Evolutionary conservation across 2,113 vertebrate species (phyloP), one percentile per base, ranked within the genome.

Genomic region (Oncorhynchus clarkii): DNA sequence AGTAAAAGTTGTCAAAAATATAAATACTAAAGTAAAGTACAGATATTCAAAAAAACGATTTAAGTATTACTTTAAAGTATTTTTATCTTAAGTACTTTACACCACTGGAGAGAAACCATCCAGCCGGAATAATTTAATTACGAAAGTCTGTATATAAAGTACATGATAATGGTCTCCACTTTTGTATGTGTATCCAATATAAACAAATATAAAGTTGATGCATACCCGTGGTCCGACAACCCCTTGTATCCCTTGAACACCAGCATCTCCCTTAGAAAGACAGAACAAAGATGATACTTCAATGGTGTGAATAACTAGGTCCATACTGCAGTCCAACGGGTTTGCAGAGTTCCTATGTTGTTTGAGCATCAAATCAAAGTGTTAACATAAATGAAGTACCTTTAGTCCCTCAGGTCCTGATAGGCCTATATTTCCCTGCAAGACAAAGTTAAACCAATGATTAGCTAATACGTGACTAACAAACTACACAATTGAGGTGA

Each of bases 341-440:
- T 11, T 45, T 11, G 39, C 39, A 45, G 2, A 45, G 1, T 11
- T 9, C 39, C 2, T 45, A 45, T 45, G 39, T 45, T 9, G 39
- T 45, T 45, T 45, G 9, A 54, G 5, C 51, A 18, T 16, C 51
- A 18, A 18, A 54, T 18, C 51, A 13, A 20, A 29, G 11, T 8
- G 3, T 31, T 29, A 59, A 4, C 9, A 16, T 60, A 18, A 5
- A 4, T 72, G 4, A 5, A 4, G 18, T 85, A 95, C 96, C 95
- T 95, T 96, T 82, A 81, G 82, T 64, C 96, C 95, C 9, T 85
- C 75, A 20, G 86, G 79, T 88, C 95, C 96, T 2, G 86, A 80
- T 54, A 89, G 72, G 59, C 96, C 96, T 60, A 86, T 73, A 34
- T 77, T 67, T 22, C 96, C 96, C 96, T 97, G 85, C 20, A 88